Evolutionary conservation across 1,140 invertebrate genomes (phyloP), one percentile per base, ranked within the genome.

Genomic region (Hylyphantes graminicola): DNA sequence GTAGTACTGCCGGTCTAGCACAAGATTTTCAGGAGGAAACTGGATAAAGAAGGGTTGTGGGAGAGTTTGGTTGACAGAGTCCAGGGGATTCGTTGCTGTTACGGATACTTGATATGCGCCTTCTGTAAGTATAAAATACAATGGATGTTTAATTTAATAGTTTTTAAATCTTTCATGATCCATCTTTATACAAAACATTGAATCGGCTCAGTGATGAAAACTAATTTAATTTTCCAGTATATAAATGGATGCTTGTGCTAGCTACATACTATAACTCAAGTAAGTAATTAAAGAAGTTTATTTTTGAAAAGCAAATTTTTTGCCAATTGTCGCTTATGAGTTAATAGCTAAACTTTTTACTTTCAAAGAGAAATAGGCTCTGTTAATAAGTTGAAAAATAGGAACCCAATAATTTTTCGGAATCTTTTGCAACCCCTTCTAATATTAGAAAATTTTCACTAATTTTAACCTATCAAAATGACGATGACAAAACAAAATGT

Each of bases 61-160:
- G 19, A 85, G 59, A 12, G 48, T 74, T 57, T 53, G 57, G 50
- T 79, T 85, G 7, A 79, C 19, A 2, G 54, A 74, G 35, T 70
- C 76, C 21, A 85, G 50, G 8, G 74, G 59, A 53, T 85, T 85
- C 5, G 64, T 85, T 10, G 84, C 84, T 53, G 63, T 85, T 6
- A 85, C 84, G 17, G 48, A 65, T 12, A 85, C 68, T 10, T 64
- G 19, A 48, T 85, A 85, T 11, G 13, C 21, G 7, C 76, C 76
- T 57, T 79, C 84, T 85, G 35, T 11, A 70, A 54, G 19, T 53
- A 10, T 59, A 54, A 48, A 57, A 35, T 48, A 59, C 11, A 7
- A 59, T 59, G 2, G 15, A 57, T 3, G 11, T 35, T 15, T n/a
- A 35, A 35, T 35, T 35, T 35, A 35, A n/a, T n/a, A 35, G 35